These are phyloP conservation scores for Epinephelus lanceolatus DNA, from an alignment of 2,113 vertebrate species.

Conservation along the genomic window DNA sequence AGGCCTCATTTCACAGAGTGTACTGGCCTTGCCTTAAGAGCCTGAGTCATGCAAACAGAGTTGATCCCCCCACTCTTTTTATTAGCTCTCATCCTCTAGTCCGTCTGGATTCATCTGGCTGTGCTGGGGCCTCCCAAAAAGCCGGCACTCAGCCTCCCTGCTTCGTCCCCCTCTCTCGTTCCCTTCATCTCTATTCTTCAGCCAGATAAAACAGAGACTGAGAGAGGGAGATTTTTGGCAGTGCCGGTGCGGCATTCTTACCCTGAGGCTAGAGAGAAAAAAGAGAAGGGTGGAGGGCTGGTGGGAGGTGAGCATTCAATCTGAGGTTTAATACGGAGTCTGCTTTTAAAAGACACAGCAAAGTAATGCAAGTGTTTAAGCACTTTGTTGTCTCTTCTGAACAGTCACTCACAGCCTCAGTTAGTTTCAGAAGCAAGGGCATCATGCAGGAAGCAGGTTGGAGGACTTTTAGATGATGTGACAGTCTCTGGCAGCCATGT, in stretches of 20 bases:
- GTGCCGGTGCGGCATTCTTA: neutral
- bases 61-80: conserved; percentile 9
- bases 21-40: conserved; percentile 9
- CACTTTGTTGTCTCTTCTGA: conserved; percentile 33
- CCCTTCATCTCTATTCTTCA: conserved; percentile 29
- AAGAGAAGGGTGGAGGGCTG: conserved; percentile 4
- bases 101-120: conserved; percentile 45
- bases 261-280: conserved; percentile 20
- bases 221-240: conserved; percentile 40
- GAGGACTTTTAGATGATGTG: conserved; percentile 41
- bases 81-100: conserved; percentile 53
- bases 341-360: conserved; percentile 40
- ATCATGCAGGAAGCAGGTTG: conserved; percentile 51
- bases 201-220: conserved; percentile 51
- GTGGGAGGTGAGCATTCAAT: conserved; percentile 28
- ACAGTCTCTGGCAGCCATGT: conserved; percentile 46
- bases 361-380: conserved; percentile 45
- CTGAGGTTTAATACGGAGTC: conserved; percentile 52
- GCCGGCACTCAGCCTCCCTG: neutral
- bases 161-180: neutral
- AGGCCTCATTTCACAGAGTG: conserved; percentile 39
- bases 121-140: conserved; percentile 23
- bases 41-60: conserved; percentile 48
- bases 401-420: conserved; percentile 1
- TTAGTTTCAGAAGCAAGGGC: conserved; percentile 38